Percentiles rank a stretch among this genome's conserved stretches.
phyloP scores from a whole-genome alignment of 2,113 vertebrate species.

The Pitta sordida region DNA sequence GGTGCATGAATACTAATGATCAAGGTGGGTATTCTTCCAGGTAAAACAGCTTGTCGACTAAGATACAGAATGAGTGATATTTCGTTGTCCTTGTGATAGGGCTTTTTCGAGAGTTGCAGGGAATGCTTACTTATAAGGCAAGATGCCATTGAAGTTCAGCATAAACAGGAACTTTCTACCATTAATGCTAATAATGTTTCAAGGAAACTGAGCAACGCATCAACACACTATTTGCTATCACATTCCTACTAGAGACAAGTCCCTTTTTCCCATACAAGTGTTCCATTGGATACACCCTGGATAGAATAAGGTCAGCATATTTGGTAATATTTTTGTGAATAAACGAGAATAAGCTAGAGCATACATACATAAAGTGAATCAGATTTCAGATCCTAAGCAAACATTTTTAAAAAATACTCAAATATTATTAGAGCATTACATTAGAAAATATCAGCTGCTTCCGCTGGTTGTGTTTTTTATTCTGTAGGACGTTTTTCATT shows the following conservation, averaged over 20 bases:
- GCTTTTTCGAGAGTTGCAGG: neutral
- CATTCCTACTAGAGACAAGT: neutral
- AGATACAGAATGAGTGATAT: neutral
- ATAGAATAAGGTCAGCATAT: neutral
- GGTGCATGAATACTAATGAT: neutral
- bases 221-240: neutral
- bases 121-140: neutral
- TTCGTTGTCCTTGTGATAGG: neutral
- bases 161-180: neutral
- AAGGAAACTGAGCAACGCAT: neutral
- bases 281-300: neutral
- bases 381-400: neutral
- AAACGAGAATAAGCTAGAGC: neutral
- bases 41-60: neutral
- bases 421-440: neutral
- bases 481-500: neutral
- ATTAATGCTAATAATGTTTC: neutral
- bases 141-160: neutral
- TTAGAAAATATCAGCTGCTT: neutral
- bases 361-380: neutral
- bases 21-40: neutral
- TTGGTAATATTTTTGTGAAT: neutral
- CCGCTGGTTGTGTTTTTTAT: neutral
- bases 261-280: neutral
- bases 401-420: neutral